Evolutionary conservation across 2,113 vertebrate species (phyloP), one percentile per base, ranked within the genome.

Genomic region (Maccullochella peelii): DNA sequence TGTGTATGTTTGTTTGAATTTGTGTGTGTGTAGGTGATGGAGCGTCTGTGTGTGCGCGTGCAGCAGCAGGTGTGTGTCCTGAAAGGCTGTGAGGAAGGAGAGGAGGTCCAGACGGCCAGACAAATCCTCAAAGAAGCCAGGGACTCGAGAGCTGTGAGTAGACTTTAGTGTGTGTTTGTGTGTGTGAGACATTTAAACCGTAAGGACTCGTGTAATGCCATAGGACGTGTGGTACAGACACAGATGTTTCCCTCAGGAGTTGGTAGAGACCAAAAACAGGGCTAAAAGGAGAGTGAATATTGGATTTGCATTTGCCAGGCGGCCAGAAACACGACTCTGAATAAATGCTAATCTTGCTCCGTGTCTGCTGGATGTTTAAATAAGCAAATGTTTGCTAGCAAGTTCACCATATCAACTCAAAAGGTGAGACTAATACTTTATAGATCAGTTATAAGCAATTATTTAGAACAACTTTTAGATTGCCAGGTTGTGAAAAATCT

Each of bases 101-200:
- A 97, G 38, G 97, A 98, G 47, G 93, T 98, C 27, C 94, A 97
- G 74, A 95, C 96, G 0, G 97, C 97, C 33, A 95, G 95, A 86
- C 96, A 97, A 55, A 95, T 98, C 89, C 96, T 98, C 80, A 97
- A 97, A 88, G 97, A 98, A 58, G 97, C 97, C 86, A 95, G 96
- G 80, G 97, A 97, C 93, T 97, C 97, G 0, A 94, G 97, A 80
- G 97, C 97, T 88, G 97, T 97, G 88, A 96, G 96, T 79, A 23
- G 58, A 47, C 8, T 21, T 12, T 9, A 3, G 2, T 36, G 3
- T 6, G 7, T 21, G 36, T 47, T n/a, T 9, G 30, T 16, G 6
- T 23, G 3, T 30, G 18, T 49, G 25, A n/a, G 25, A 25, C 21
- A 38, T 57, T 33, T 1, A 33, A 54, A 72, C 47, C 52, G 9